Evolutionary conservation across 2,888 invertebrate species (phyloP), one percentile per base, ranked within the genome.

Genomic region (Andrena dorsata): DNA sequence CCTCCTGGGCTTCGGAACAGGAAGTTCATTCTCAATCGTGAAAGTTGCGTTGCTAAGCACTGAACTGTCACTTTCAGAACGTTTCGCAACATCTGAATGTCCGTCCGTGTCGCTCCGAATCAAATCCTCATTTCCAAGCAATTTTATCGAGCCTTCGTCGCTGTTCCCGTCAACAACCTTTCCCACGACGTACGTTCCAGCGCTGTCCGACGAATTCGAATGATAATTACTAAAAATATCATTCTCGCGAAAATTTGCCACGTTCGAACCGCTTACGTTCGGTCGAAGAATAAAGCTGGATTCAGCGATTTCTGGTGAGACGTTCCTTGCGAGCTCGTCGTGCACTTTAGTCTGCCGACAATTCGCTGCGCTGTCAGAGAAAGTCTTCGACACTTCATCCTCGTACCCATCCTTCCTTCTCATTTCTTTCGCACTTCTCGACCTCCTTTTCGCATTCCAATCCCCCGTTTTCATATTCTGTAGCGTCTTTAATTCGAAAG

Each of bases 41-140:
- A 92, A 92, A 8, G 92, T 92, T 7, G 87, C 88, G 26, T 89
- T 88, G 71, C 92, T 92, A 3, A 63, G 73, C 1, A 83, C 61
- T 1, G 92, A 92, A 49, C 79, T 81, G 13, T 86, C 82, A 7
- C 82, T 88, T 16, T 13, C 83, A 49, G 65, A 70, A 35, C n/a
- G 51, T 61, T 72, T 76, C 5, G 66, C 51, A 1, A 32, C 56
- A 26, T 49, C 68, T 0, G 30, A 51, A 5, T 76, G 23, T 1
- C 61, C 72, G 13, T 66, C 32, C 6, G 16, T 35, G 8, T 26
- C 66, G 2, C 60, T 65, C 4, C 64, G 58, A 61, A 63, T 4
- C 16, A 80, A 56, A 47, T 30, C 35, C 10, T 30, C 30, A 63
- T 16, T 64, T 2, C n/a, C 68, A 8, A 65, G 26, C 13, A 65